These are phyloP conservation scores for Acleris literana DNA, from an alignment of 2,888 invertebrate genomes.

Conservation along the genomic window DNA sequence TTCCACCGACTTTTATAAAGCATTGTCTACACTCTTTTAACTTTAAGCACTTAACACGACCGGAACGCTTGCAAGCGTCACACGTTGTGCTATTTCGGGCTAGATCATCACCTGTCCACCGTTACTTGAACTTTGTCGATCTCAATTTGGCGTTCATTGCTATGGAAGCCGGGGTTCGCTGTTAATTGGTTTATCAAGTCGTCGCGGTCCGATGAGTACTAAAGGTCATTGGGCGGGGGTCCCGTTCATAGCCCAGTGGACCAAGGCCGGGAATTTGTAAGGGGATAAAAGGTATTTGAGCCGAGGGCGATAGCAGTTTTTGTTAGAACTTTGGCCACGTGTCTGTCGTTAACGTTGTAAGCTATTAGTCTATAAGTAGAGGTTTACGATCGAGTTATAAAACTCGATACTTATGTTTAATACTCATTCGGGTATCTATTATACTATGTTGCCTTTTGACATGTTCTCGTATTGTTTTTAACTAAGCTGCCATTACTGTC, in stretches of 20 bases:
- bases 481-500: too few relatives aligned
- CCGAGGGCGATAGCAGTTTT: conserved; percentile 41
- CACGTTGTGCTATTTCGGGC: conserved; percentile 67
- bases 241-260: conserved; percentile 47
- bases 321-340: conserved; percentile 45
- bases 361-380: neutral
- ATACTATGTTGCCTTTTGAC: too few relatives aligned
- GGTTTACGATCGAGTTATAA: too few relatives aligned
- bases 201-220: conserved; percentile 59
- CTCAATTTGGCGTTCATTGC: conserved; percentile 39
- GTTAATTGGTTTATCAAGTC: conserved; percentile 51
- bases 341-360: conserved; percentile 31
- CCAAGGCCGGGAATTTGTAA: conserved; percentile 56
- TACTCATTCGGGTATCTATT: too few relatives aligned
- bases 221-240: conserved; percentile 52
- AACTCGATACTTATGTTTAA: too few relatives aligned
- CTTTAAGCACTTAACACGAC: conserved; percentile 52
- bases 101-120: conserved; percentile 49
- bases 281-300: conserved; percentile 49
- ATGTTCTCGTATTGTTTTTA: too few relatives aligned
- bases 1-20: neutral
- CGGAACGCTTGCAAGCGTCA: conserved; percentile 55
- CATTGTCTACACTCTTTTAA: conserved; percentile 25
- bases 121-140: conserved; percentile 46
- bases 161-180: conserved; percentile 47